Percentiles rank a stretch among this genome's conserved stretches.
Evolutionary conservation across 1,140 invertebrate species (phyloP).

Genomic region (Maniola jurtina): DNA sequence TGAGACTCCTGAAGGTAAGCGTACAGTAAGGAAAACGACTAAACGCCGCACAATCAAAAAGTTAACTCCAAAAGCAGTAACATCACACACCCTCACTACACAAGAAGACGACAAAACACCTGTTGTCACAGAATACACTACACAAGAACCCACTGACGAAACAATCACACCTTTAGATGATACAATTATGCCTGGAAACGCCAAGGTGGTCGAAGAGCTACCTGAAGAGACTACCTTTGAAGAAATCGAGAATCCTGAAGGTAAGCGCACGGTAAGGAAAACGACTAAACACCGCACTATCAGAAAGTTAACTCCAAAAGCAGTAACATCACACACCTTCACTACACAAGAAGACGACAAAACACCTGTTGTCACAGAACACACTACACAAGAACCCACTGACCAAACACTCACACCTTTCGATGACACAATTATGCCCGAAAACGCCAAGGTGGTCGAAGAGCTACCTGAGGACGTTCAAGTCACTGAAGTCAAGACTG

Average conservation of each 20-base stretch:
- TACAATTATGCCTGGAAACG: slow-evolving; percentile 18
- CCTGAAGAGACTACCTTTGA: background rate
- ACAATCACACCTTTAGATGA: no score
- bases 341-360: slow-evolving; percentile 53
- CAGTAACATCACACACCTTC: no score
- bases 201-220: slow-evolving; percentile 46
- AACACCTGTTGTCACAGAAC: slow-evolving; percentile 25
- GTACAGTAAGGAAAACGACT: no score
- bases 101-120: slow-evolving; percentile 48
- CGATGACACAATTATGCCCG: background rate
- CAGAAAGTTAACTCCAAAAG: background rate
- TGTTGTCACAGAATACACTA: slow-evolving; percentile 27
- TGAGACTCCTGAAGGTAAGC: slow-evolving; percentile 18
- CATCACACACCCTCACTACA: slow-evolving; percentile 24
- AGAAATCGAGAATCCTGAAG: slow-evolving; percentile 22
- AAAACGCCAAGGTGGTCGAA: slow-evolving; percentile 49
- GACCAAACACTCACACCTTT: background rate
- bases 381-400: slow-evolving; percentile 28
- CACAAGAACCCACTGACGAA: slow-evolving; percentile 11
- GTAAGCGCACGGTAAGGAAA: no score
- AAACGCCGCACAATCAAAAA: background rate
- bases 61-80: background rate
- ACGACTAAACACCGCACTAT: no score
- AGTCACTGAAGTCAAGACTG: slow-evolving; percentile 30
- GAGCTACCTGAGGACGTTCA: slow-evolving; percentile 2